Evolutionary conservation across 2,797 vertebrate species (phyloP).

Genomic region (Gymnodraco acuticeps): DNA sequence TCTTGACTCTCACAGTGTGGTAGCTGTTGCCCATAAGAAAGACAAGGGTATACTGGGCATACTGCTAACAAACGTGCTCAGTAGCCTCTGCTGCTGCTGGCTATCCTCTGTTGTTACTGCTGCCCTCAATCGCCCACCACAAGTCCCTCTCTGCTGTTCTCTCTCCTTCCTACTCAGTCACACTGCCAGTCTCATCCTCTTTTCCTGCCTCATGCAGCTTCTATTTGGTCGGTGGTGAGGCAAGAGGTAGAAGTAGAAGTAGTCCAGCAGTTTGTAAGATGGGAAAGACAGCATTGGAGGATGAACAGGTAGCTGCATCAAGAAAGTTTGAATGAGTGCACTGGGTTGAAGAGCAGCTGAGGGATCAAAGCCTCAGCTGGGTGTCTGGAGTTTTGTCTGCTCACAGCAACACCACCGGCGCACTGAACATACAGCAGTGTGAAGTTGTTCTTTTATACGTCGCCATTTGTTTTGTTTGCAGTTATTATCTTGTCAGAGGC

Average conservation of each 20-base stretch:
- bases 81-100: constrained; percentile 52
- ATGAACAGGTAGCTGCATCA: constrained; percentile 28
- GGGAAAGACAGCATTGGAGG: constrained; percentile 7
- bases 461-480: constrained; percentile 38
- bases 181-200: constrained; percentile 41
- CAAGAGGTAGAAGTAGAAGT: constrained; percentile 20
- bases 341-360: constrained; percentile 29
- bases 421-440: constrained; percentile 14
- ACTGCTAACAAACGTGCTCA: constrained; percentile 65
- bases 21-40: constrained; percentile 36
- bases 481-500: constrained; percentile 58
- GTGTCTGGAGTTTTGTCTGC: constrained; percentile 30
- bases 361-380: constrained; percentile 53
- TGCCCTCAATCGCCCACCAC: constrained; percentile 57
- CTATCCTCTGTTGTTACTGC: constrained; percentile 50
- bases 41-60: constrained; percentile 37
- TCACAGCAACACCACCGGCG: constrained; percentile 17
- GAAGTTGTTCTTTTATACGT: constrained; percentile 27
- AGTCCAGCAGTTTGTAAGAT: not conserved
- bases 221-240: constrained; percentile 25
- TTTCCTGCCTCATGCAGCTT: constrained; percentile 29
- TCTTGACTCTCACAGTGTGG: constrained; percentile 54
- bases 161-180: constrained; percentile 31
- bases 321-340: constrained; percentile 37
- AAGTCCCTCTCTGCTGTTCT: constrained; percentile 45